Percentiles rank a stretch among this genome's conserved stretches.
These are phyloP conservation scores for Pseudoips prasinana DNA, from an alignment of 2,888 invertebrate genomes.

Conservation along the genomic window DNA sequence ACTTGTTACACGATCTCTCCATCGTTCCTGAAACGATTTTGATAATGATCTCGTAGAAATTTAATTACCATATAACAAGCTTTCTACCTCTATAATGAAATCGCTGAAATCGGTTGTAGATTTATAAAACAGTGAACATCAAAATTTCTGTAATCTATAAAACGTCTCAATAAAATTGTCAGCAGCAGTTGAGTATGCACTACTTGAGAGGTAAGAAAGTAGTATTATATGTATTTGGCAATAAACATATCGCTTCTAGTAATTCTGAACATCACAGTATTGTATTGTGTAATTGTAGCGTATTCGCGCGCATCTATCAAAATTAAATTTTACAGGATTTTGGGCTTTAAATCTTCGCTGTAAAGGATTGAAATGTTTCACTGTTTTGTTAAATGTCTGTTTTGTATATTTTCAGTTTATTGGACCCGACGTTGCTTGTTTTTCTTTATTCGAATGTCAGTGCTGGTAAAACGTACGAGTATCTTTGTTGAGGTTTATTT, in stretches of 20 bases:
- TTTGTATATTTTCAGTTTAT: conserved; percentile 36
- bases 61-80: too few relatives aligned
- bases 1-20: too few relatives aligned
- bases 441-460: conserved; percentile 37
- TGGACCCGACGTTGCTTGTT: conserved; percentile 30
- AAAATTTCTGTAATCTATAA: too few relatives aligned
- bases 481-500: conserved; percentile 24
- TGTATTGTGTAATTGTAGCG: conserved; percentile 54
- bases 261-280: conserved; percentile 19
- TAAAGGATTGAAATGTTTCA: conserved; percentile 55
- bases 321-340: conserved; percentile 70
- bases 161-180: too few relatives aligned
- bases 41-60: too few relatives aligned
- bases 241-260: conserved; percentile 15
- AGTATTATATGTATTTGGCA: too few relatives aligned
- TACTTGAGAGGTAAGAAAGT: too few relatives aligned
- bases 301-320: conserved; percentile 65
- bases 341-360: conserved; percentile 48
- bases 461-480: conserved; percentile 20
- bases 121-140: too few relatives aligned
- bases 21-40: too few relatives aligned
- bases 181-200: too few relatives aligned
- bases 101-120: too few relatives aligned
- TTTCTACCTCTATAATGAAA: too few relatives aligned
- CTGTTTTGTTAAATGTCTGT: conserved; percentile 36